These are phyloP conservation scores for Pogoniulus pusillus DNA, from an alignment of 2,797 vertebrate genomes.

Conservation along the genomic window DNA sequence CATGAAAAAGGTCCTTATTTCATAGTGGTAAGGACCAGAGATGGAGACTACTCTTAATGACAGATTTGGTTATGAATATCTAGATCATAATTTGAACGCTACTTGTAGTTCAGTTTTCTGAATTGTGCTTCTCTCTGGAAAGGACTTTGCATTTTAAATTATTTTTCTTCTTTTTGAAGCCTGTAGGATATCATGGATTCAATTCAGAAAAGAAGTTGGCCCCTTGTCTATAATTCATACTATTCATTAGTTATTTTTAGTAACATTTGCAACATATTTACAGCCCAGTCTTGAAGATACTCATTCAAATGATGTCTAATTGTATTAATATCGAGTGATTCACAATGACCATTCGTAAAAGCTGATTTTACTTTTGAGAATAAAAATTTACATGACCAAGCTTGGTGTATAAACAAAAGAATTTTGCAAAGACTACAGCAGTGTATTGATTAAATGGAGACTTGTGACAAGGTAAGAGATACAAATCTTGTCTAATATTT, in stretches of 20 bases:
- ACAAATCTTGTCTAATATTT: neutral
- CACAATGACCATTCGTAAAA: neutral
- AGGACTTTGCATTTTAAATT: neutral
- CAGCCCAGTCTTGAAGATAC: neutral
- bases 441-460: neutral
- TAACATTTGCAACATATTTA: neutral
- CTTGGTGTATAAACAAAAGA: neutral
- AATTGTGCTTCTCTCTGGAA: neutral
- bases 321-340: neutral
- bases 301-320: neutral
- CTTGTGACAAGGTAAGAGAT: neutral
- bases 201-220: neutral
- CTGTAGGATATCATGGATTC: neutral
- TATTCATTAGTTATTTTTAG: neutral
- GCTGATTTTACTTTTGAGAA: neutral
- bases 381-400: neutral
- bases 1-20: neutral
- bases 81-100: neutral
- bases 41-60: neutral
- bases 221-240: neutral
- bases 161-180: neutral
- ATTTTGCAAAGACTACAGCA: neutral
- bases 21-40: neutral
- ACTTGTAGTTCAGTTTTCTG: neutral
- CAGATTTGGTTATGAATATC: neutral